phyloP scores from a whole-genome alignment of 2,888 invertebrate species.

The Hypercompe scribonia region DNA sequence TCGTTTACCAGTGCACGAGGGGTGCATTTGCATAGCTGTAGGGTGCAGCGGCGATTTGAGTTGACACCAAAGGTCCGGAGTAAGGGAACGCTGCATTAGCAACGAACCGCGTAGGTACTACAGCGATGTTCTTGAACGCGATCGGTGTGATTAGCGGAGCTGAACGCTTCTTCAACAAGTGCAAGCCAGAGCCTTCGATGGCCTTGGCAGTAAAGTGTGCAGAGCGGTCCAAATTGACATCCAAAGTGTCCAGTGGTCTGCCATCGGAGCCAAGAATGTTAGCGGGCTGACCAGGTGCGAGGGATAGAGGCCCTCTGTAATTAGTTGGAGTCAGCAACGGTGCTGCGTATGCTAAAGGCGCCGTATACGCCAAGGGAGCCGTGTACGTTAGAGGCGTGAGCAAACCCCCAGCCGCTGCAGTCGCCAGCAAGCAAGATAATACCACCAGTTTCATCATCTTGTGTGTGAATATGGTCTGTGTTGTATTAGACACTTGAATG shows the following conservation, averaged over 20 bases:
- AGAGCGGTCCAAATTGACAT: constrained; percentile 78
- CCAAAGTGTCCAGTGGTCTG: constrained; percentile 78
- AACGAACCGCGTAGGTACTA: not conserved
- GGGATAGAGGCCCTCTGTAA: constrained; percentile 77
- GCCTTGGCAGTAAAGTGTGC: constrained; percentile 72
- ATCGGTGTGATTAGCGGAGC: constrained; percentile 53
- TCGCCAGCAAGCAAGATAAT: constrained; percentile 88
- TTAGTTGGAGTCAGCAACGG: constrained; percentile 46
- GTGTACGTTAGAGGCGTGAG: constrained; percentile 37
- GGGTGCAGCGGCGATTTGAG: not conserved
- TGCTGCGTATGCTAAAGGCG: constrained; percentile 39
- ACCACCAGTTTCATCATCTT: constrained; percentile 87
- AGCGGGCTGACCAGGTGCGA: constrained; percentile 80
- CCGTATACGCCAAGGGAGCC: constrained; percentile 25
- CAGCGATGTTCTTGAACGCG: constrained; percentile 14
- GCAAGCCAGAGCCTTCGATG: constrained; percentile 55
- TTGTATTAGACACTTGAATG: constrained; percentile 62
- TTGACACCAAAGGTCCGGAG: constrained; percentile 57
- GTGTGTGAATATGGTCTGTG: constrained; percentile 75
- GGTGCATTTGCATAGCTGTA: constrained; percentile 11
- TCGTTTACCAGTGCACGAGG: constrained; percentile 48
- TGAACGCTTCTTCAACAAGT: constrained; percentile 73
- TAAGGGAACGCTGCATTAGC: constrained; percentile 62
- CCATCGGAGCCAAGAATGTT: constrained; percentile 75
- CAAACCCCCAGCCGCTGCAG: constrained; percentile 81